Conservation (phyloP, 1,140 invertebrate genomes). For the Cydia pomonella region DNA sequence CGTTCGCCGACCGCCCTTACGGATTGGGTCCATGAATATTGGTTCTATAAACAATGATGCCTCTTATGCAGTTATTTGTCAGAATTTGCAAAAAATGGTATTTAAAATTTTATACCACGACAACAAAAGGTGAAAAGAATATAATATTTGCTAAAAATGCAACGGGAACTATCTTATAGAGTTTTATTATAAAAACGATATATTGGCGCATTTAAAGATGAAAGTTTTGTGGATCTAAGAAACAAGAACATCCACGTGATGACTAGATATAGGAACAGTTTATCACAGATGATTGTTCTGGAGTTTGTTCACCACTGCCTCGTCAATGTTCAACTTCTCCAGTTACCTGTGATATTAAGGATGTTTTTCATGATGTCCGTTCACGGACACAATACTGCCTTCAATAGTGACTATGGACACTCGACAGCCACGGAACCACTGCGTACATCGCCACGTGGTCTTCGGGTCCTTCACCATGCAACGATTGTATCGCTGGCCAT, state of each 20-base stretch:
- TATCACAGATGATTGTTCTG: too few relatives aligned
- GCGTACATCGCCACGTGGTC: slow-evolving; percentile 11
- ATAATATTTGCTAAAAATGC: too few relatives aligned
- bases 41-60: not conserved
- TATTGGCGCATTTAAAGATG: too few relatives aligned
- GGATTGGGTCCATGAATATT: not conserved
- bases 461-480: slow-evolving; percentile 49
- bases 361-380: not conserved
- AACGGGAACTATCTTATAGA: too few relatives aligned
- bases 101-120: too few relatives aligned
- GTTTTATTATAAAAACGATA: too few relatives aligned
- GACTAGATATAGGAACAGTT: too few relatives aligned
- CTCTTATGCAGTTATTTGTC: too few relatives aligned
- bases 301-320: too few relatives aligned
- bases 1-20: not conserved
- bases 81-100: not conserved
- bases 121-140: too few relatives aligned
- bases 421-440: not conserved
- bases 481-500: slow-evolving; percentile 47
- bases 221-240: too few relatives aligned
- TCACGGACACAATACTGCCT: not conserved
- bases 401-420: not conserved
- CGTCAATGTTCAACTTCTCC: not conserved
- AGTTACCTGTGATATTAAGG: not conserved
- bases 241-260: too few relatives aligned